These are phyloP conservation scores for Psilopsiagon aurifrons DNA, from an alignment of 2,113 vertebrate genomes.

Conservation along the genomic window DNA sequence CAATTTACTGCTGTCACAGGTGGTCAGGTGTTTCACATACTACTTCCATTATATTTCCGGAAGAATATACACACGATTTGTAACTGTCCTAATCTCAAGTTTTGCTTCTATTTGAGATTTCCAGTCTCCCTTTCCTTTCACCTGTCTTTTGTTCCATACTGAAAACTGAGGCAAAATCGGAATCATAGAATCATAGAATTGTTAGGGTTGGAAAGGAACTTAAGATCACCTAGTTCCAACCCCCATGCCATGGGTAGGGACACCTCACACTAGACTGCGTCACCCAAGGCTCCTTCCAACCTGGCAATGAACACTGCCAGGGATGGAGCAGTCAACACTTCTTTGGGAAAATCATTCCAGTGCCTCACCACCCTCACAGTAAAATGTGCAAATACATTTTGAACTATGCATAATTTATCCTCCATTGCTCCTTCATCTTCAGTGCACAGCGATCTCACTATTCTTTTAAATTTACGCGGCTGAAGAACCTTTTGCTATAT, in stretches of 20 bases:
- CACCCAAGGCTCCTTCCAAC: not conserved
- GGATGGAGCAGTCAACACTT: not conserved
- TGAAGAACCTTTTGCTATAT: not conserved
- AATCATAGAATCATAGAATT: not conserved
- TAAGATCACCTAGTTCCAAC: not conserved
- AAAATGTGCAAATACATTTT: not conserved
- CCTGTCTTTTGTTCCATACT: not conserved
- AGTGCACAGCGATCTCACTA: not conserved
- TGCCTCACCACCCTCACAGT: not conserved
- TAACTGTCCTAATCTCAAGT: not conserved
- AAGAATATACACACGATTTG: not conserved
- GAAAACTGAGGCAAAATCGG: not conserved
- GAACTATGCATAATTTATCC: not conserved
- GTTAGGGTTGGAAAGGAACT: not conserved
- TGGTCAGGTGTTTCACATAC: not conserved
- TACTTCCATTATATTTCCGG: not conserved
- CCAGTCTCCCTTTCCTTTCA: not conserved
- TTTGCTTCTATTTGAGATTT: not conserved
- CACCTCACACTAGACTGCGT: not conserved
- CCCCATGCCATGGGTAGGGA: not conserved
- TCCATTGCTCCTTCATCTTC: not conserved
- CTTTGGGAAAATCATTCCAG: not conserved
- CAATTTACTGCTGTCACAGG: not conserved
- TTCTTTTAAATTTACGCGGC: not conserved
- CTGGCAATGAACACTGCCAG: not conserved